Percentiles rank a stretch among this genome's conserved stretches.
Evolutionary conservation across 2,888 invertebrate genomes (phyloP).

Genomic region (Neoscelio sp.): DNA sequence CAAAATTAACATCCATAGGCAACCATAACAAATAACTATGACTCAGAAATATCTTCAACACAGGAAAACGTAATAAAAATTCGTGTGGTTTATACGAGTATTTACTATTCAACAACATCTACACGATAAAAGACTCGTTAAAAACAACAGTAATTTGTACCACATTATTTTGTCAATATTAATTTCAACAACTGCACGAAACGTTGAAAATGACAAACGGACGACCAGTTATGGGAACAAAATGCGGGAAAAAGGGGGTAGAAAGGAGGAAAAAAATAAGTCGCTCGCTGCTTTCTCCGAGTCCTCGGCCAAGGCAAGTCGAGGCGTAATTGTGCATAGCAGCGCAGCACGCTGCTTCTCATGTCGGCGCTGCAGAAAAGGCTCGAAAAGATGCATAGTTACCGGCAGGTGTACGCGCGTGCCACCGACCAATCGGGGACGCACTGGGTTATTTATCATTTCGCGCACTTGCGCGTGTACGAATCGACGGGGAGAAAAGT

Average conservation of each 20-base stretch:
- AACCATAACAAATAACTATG: too few species aligned
- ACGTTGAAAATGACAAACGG: background rate
- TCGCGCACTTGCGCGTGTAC: constrained; percentile 64
- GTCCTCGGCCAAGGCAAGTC: constrained; percentile 14
- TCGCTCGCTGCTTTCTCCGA: constrained; percentile 43
- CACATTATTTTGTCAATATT: too few species aligned
- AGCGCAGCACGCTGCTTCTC: constrained; percentile 40
- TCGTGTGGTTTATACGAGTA: too few species aligned
- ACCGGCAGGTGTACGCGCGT: constrained; percentile 82
- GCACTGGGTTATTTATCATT: constrained; percentile 70
- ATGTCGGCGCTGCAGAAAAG: constrained; percentile 72
- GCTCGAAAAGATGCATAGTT: constrained; percentile 75
- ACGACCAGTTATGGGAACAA: constrained; percentile 26
- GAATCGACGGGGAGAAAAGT: constrained; percentile 26
- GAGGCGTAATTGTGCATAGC: constrained; percentile 35
- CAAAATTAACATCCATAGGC: too few species aligned
- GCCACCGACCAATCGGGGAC: constrained; percentile 79
- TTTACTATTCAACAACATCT: too few species aligned
- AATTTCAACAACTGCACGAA: too few species aligned
- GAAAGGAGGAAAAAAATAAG: constrained; percentile 9
- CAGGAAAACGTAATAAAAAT: too few species aligned
- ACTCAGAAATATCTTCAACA: too few species aligned
- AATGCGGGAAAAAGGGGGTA: background rate
- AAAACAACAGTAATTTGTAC: too few species aligned
- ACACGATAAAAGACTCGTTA: too few species aligned